Base-by-base conservation (phyloP, 1,140 invertebrate species). In the Neelides sp. region DNA sequence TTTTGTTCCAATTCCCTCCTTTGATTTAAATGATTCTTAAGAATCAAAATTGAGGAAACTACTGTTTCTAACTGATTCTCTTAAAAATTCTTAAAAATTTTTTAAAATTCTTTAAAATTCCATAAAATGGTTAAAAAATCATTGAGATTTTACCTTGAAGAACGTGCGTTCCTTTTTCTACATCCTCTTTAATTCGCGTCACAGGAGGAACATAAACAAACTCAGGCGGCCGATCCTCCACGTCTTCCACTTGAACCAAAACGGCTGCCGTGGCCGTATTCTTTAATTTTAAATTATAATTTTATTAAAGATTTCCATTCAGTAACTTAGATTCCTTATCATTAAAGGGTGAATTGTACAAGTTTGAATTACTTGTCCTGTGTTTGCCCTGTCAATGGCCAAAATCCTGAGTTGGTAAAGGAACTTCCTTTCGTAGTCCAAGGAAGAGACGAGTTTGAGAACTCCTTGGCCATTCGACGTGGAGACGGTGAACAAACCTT, bases 181-280 rank as follows among this genome's bases (percentile, higher is more conserved):
- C 78, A 73, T 92, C 85, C 69, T 93, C 88, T 52, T 82, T 78
- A 32, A 94, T 80, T 61, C 85, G 75, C 1, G 85, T 85, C 19
- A 94, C 85, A 1, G 88, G 81, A 42, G 80, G 83, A 8, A 85
- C 85, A 37, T 80, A 75, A 22, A 90, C 78, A 69, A 92, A 94
- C 66, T 90, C 85, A 0, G 88, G 88, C 22, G 84, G 83, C 64
- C 88, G 83, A 65, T 94, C 89, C 69, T 90, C 86, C 17, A 88
- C 78, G 70, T 94, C 89, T 63, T 80, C 73, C 2, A 91, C 79
- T 69, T 90, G 85, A 0, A 93, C 76, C 53, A 94, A 67, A 55
- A 94, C 79, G 23, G 84, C 84, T 1, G 86, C 86, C 1, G 86
- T 89, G 19, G 84, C 88, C 1, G 86, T 90, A 61, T 86, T 85